Conservation (phyloP, 2,113 vertebrate species). For the Rhea americana region DNA sequence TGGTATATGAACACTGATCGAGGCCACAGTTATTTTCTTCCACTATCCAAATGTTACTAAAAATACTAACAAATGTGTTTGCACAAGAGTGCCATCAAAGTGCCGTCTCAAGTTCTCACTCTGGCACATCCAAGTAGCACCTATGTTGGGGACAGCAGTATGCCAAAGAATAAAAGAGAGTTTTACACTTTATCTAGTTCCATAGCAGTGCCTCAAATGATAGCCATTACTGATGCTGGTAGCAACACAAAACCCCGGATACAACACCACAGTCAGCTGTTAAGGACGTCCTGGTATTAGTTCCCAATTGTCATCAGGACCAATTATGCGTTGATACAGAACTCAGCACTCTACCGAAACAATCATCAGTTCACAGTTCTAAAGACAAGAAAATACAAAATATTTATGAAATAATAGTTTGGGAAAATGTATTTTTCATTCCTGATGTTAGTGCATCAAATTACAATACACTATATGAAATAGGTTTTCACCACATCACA, state of each 20-base stretch:
- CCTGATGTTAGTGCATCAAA: conserved; percentile 63
- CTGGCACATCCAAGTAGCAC: background rate
- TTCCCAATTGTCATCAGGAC: background rate
- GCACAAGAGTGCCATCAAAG: background rate
- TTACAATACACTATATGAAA: conserved; percentile 62
- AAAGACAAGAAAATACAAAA: conserved; percentile 47
- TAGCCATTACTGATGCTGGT: background rate
- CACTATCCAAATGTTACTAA: background rate
- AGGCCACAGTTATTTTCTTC: conserved; percentile 7
- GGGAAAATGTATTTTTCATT: conserved; percentile 63
- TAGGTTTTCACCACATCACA: conserved; percentile 48
- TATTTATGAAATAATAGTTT: conserved; percentile 31
- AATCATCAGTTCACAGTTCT: background rate
- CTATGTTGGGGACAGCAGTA: background rate
- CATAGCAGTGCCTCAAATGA: background rate
- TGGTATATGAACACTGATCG: background rate
- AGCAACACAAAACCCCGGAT: background rate
- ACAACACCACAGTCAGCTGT: background rate
- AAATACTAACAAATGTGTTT: background rate
- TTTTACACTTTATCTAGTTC: background rate
- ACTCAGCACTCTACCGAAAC: background rate
- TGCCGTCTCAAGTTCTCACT: background rate
- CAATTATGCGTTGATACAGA: background rate
- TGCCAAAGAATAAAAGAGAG: background rate
- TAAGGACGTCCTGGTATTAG: background rate